phyloP scores from a whole-genome alignment of 2,797 vertebrate genomes.

The Poecilia picta region DNA sequence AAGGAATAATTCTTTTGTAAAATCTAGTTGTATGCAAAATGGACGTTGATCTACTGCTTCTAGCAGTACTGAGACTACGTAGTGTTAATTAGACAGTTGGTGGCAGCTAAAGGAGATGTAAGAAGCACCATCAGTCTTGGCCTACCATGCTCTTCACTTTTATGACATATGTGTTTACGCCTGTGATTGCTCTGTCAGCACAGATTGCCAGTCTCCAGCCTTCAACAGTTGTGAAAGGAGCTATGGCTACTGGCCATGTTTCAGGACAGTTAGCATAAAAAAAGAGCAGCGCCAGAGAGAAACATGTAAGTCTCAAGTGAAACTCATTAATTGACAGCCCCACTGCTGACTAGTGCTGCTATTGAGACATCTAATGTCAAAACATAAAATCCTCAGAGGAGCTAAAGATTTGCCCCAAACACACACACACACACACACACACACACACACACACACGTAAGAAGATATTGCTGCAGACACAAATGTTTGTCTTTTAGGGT shows the following conservation, averaged over 20 bases:
- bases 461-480: not conserved
- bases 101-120: conserved; percentile 26
- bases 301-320: conserved; percentile 32
- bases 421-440: too few relatives aligned
- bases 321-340: conserved; percentile 17
- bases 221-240: conserved; percentile 36
- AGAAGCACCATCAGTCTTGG: conserved; percentile 24
- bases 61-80: conserved; percentile 8
- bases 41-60: not conserved
- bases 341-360: conserved; percentile 19
- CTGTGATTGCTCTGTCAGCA: conserved; percentile 45
- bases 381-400: conserved; percentile 53
- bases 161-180: conserved; percentile 34
- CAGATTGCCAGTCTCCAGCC: conserved; percentile 23
- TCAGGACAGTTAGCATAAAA: conserved; percentile 32
- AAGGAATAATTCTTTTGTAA: not conserved
- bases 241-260: conserved; percentile 43
- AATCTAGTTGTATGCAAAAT: not conserved
- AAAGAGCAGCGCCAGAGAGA: conserved; percentile 24
- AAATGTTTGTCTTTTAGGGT: conserved; percentile 14
- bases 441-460: conserved; percentile 26
- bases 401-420: conserved; percentile 46
- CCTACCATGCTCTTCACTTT: conserved; percentile 32
- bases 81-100: conserved; percentile 17
- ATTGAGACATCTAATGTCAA: conserved; percentile 24